Evolutionary conservation across 2,113 vertebrate genomes (phyloP).

Genomic region (Macheiramphus alcinus): DNA sequence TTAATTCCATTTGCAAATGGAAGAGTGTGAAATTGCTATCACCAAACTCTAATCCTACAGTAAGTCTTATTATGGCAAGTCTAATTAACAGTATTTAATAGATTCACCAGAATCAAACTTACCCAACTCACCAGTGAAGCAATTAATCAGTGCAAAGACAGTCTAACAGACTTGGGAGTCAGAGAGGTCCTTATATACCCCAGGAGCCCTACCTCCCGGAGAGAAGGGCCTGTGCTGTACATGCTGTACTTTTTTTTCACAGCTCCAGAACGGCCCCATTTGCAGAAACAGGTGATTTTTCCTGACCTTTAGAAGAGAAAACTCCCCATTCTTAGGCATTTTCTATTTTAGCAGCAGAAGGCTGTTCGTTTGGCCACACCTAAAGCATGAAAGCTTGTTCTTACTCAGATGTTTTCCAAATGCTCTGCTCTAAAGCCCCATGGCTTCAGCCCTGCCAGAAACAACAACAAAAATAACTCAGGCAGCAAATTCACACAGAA

Average conservation of each 20-base stretch:
- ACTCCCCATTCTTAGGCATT: neutral
- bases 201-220: neutral
- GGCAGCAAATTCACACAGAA: neutral
- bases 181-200: neutral
- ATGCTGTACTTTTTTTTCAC: neutral
- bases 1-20: neutral
- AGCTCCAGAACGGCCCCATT: neutral
- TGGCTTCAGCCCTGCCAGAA: neutral
- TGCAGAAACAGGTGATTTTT: neutral
- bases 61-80: neutral
- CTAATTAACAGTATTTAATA: neutral
- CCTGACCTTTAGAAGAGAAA: neutral
- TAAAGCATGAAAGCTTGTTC: neutral
- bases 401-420: neutral
- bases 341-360: neutral
- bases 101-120: neutral
- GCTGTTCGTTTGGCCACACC: neutral
- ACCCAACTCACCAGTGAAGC: neutral
- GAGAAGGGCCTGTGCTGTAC: neutral
- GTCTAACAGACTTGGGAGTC: no score
- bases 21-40: neutral
- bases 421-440: neutral
- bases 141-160: neutral
- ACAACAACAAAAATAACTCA: neutral
- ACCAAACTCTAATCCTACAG: neutral